These are phyloP conservation scores for Phoeniculus purpureus DNA, from an alignment of 2,797 vertebrate species.

Conservation along the genomic window DNA sequence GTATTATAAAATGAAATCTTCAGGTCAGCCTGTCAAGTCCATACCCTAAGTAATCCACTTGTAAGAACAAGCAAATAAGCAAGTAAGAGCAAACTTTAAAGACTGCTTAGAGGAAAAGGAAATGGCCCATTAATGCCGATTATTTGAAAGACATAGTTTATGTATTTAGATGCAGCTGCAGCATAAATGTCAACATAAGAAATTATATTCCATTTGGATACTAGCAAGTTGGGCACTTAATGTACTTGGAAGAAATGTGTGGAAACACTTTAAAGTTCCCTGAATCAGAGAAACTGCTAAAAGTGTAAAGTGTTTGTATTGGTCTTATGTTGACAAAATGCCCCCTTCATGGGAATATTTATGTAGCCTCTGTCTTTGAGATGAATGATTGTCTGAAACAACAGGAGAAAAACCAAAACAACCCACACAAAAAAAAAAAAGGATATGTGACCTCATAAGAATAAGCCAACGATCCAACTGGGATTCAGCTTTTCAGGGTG, in stretches of 20 bases:
- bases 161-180: conserved; percentile 32
- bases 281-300: conserved; percentile 55
- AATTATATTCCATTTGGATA: conserved; percentile 60
- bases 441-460: conserved; percentile 31
- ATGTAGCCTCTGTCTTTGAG: conserved; percentile 12
- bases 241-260: conserved; percentile 37
- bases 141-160: conserved; percentile 33
- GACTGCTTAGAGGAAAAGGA: conserved; percentile 18
- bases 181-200: conserved; percentile 56
- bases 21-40: background rate
- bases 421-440: background rate
- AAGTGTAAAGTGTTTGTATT: conserved; percentile 61
- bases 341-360: conserved; percentile 5
- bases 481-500: conserved; percentile 52
- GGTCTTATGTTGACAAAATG: background rate
- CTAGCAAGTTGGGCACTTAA: conserved; percentile 36
- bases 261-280: conserved; percentile 42
- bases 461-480: conserved; percentile 32
- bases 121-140: conserved; percentile 42
- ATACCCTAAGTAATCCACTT: conserved; percentile 14
- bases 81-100: background rate
- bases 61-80: background rate
- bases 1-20: background rate
- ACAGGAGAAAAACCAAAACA: background rate
- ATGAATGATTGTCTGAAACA: conserved; percentile 55